These are phyloP conservation scores for Gymnarchus niloticus DNA, from an alignment of 2,113 vertebrate species.

Conservation along the genomic window DNA sequence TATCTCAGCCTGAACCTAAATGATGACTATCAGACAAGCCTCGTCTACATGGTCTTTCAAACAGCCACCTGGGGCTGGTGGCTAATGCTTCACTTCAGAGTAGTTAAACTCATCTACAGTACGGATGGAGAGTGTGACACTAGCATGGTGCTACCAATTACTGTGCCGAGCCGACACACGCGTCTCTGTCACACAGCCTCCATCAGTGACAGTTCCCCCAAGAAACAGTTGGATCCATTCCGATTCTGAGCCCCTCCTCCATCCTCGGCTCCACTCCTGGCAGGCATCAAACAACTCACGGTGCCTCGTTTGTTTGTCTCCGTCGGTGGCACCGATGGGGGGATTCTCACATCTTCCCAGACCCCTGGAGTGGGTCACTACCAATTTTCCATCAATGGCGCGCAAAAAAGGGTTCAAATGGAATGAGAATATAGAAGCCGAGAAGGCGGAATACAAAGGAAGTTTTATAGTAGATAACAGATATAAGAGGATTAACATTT, in stretches of 20 bases:
- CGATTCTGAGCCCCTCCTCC: neutral
- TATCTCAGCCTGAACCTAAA: neutral
- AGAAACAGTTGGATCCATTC: slow-evolving; percentile 9
- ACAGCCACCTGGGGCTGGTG: neutral
- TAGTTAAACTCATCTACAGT: slow-evolving; percentile 34
- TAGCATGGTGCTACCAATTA: slow-evolving; percentile 39
- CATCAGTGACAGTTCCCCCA: slow-evolving; percentile 17
- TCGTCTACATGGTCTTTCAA: neutral
- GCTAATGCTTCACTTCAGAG: slow-evolving; percentile 23
- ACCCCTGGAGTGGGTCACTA: slow-evolving; percentile 31
- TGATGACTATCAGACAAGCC: neutral
- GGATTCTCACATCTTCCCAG: slow-evolving; percentile 41
- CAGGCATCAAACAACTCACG: slow-evolving; percentile 36
- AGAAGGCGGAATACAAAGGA: slow-evolving; percentile 57
- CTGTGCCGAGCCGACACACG: neutral
- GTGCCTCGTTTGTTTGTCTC: slow-evolving; percentile 23
- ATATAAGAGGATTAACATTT: slow-evolving; percentile 32
- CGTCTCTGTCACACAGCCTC: neutral
- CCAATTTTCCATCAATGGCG: slow-evolving; percentile 26
- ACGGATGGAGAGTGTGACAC: slow-evolving; percentile 31
- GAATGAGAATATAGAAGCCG: slow-evolving; percentile 54
- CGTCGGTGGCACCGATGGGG: slow-evolving; percentile 35
- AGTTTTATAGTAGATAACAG: slow-evolving; percentile 48
- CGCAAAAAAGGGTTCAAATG: slow-evolving; percentile 30
- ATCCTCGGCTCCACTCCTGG: slow-evolving; percentile 25